Conservation (phyloP, 2,113 vertebrate species). For the Cyanoliseus patagonus region DNA sequence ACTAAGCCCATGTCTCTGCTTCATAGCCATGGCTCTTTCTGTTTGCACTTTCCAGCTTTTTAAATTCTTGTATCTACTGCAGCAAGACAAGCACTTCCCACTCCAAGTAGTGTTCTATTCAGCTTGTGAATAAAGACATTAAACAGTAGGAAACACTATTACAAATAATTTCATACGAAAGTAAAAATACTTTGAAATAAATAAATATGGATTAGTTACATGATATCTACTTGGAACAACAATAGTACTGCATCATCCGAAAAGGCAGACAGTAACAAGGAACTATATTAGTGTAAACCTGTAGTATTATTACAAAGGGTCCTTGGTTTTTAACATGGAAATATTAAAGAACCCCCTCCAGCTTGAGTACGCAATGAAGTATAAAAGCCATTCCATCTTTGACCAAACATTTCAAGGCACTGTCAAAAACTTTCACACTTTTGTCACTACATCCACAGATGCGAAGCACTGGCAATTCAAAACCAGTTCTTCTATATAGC, state of each 20-base stretch:
- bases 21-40: not conserved
- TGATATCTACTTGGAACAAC: not conserved
- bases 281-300: not conserved
- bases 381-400: not conserved
- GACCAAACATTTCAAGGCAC: not conserved
- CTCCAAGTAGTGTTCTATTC: not conserved
- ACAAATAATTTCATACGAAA: not conserved
- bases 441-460: not conserved
- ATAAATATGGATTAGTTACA: not conserved
- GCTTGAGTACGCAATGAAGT: not conserved
- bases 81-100: not conserved
- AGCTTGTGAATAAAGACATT: not conserved
- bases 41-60: not conserved
- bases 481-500: not conserved
- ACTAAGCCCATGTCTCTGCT: not conserved
- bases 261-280: not conserved
- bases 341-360: not conserved
- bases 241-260: not conserved
- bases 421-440: slow-evolving; percentile 1
- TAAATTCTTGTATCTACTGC: not conserved
- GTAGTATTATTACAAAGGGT: not conserved
- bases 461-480: not conserved
- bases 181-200: not conserved
- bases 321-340: not conserved
- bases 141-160: not conserved